These are phyloP conservation scores for Drosophila repleta DNA, from an alignment of 1,140 invertebrate genomes.

Conservation along the genomic window DNA sequence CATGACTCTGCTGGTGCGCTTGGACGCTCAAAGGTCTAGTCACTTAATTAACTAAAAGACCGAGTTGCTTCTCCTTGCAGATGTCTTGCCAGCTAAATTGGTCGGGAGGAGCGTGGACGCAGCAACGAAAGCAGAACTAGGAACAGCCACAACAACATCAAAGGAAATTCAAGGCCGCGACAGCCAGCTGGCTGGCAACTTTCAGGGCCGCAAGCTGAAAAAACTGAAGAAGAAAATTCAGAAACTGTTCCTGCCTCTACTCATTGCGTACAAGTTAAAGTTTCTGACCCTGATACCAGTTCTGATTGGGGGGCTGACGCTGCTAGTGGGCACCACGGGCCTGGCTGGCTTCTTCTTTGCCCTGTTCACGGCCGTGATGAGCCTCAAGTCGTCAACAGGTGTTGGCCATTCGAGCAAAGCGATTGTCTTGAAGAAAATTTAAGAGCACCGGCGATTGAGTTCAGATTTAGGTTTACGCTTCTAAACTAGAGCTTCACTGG, in stretches of 20 bases:
- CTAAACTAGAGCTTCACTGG: not conserved
- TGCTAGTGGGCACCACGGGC: constrained; percentile 90
- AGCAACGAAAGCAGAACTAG: not conserved
- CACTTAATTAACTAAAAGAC: constrained; percentile 66
- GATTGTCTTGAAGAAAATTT: constrained; percentile 76
- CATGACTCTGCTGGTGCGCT: constrained; percentile 10
- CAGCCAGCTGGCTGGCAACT: constrained; percentile 34
- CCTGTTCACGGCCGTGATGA: constrained; percentile 88
- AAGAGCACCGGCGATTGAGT: constrained; percentile 16
- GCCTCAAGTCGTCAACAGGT: constrained; percentile 83
- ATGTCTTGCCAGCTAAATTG: constrained; percentile 47
- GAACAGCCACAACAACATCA: constrained; percentile 48
- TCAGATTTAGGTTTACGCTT: constrained; percentile 32
- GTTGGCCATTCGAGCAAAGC: constrained; percentile 63
- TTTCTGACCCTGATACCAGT: constrained; percentile 91
- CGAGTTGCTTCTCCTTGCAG: constrained; percentile 32
- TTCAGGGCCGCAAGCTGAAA: constrained; percentile 70
- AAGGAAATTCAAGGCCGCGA: constrained; percentile 74
- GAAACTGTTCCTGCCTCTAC: constrained; percentile 89
- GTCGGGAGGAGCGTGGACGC: constrained; percentile 8
- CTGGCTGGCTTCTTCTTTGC: constrained; percentile 94
- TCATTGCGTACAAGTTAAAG: constrained; percentile 92
- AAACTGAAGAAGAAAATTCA: constrained; percentile 87
- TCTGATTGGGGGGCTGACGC: constrained; percentile 88
- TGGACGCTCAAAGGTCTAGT: constrained; percentile 48